phyloP scores from a whole-genome alignment of 2,888 invertebrate genomes.

The Asteroscopus sphinx region DNA sequence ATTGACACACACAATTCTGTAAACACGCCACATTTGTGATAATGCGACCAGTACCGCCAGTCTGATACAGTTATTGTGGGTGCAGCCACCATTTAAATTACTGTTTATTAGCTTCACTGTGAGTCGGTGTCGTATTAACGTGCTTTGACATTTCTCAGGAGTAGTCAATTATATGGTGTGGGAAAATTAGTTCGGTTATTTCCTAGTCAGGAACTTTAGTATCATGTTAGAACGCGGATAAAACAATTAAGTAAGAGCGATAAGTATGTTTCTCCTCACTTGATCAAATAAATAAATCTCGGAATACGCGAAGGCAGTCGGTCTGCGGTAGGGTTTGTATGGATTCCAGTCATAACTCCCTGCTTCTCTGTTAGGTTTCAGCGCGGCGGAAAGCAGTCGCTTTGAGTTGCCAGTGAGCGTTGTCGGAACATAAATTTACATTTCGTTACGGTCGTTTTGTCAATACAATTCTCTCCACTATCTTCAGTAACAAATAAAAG shows the following conservation, averaged over 20 bases:
- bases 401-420: constrained; percentile 56
- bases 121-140: constrained; percentile 36
- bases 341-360: constrained; percentile 54
- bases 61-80: constrained; percentile 58
- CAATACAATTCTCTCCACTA: constrained; percentile 59
- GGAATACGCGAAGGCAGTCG: constrained; percentile 13
- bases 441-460: constrained; percentile 64
- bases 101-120: constrained; percentile 53
- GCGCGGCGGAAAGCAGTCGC: constrained; percentile 54
- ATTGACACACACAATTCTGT: constrained; percentile 66
- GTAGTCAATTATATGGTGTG: constrained; percentile 45
- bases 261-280: constrained; percentile 50
- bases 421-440: constrained; percentile 64
- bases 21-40: constrained; percentile 61
- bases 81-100: constrained; percentile 55
- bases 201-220: constrained; percentile 36
- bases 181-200: constrained; percentile 44
- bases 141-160: constrained; percentile 53
- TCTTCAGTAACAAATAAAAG: constrained; percentile 60
- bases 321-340: constrained; percentile 35
- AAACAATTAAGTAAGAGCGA: constrained; percentile 35
- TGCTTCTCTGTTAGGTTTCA: constrained; percentile 63
- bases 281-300: constrained; percentile 44
- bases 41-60: constrained; percentile 55
- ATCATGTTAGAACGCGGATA: constrained; percentile 51